Base-by-base conservation (phyloP, 1,140 invertebrate species). In the Cyclina sinensis region DNA sequence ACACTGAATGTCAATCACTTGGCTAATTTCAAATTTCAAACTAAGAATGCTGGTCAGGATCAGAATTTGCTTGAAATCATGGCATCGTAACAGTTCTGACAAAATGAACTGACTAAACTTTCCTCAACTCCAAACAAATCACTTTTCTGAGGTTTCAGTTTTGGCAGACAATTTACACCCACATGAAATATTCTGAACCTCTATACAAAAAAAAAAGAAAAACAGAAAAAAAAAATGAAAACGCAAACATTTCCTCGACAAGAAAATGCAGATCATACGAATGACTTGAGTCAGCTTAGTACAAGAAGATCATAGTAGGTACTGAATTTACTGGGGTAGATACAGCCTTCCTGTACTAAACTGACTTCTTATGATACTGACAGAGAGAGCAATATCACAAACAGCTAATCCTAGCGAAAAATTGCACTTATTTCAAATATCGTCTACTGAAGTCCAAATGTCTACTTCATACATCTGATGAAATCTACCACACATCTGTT, bases 341-440 rank as follows among this genome's bases (percentile, higher is more conserved):
- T 37, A 37, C 14, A 35, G 14, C 32, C 32, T 70, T 70, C 11
- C 18, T 70, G n/a, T 32, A 70, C 65, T 70, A 35, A 70, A 32
- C 35, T 21, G 32, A 70, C 0, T 14, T 21, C 21, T 35, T 18
- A 32, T 35, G 74, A 78, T 54, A 78, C 74, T 78, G 74, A 30
- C 46, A 51, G n/a, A 1, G 43, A 51, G 24, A 78, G 48, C 74
- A 73, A 27, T 84, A 84, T 84, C 82, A 84, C 82, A 84, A 54
- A 73, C 59, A 82, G 80, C 68, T 73, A 73, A 73, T n/a, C 27
- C 46, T 73, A 84, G 62, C 68, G 39, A 84, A 68, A n/a, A 84
- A 84, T 84, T 84, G 82, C 82, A 84, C 82, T 84, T 83, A n/a
- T n/a, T 43, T 73, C 32, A 84, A 70, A 83, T 68, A 65, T 57